Base-by-base conservation (phyloP, 2,113 vertebrate species). In the Orcinus orca region DNA sequence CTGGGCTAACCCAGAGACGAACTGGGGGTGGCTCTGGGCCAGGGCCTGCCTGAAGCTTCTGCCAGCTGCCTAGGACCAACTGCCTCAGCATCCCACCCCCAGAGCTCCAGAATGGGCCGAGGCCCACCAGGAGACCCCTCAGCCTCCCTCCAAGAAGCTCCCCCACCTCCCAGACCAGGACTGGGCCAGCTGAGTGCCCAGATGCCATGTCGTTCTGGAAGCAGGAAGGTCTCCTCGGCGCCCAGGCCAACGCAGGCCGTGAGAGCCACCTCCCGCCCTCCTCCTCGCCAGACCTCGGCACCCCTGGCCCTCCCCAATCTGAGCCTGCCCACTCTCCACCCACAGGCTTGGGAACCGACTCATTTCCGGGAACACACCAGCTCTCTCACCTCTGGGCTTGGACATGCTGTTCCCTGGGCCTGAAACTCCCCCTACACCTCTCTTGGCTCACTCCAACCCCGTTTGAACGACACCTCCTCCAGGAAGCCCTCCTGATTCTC, bases 241-340 rank as follows among this genome's bases (percentile, higher is more conserved):
- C 53, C 95, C 21, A 1, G 55, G 63, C 25, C 73, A 31, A 15
- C 15, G 47, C 1, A 7, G 2, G 63, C 62, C 21, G 5, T 33
- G 1, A 21, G 6, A 0, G 29, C 38, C 20, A 7, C 25, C 12
- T 2, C 31, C 11, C 6, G 0, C 55, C 55, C 36, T 36, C 36
- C 33, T 3, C n/a, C 60, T 67, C 1, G 2, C 38, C 73, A 29
- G n/a, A 50, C 65, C 67, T 10, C 26, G 6, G 80, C 6, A 14
- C 21, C 18, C 47, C 33, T 50, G 3, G 17, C 53, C 50, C 47
- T 25, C 38, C 44, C 65, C 33, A 9, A 8, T 1, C 2, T 10
- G 26, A 44, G 50, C 53, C 29, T 2, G 20, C 31, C 77, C 26
- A 13, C 47, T 60, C 62, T 25, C 85, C 8, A 0, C 70, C 88